These are phyloP conservation scores for Habrosyne pyritoides DNA, from an alignment of 2,888 invertebrate species.

Conservation along the genomic window DNA sequence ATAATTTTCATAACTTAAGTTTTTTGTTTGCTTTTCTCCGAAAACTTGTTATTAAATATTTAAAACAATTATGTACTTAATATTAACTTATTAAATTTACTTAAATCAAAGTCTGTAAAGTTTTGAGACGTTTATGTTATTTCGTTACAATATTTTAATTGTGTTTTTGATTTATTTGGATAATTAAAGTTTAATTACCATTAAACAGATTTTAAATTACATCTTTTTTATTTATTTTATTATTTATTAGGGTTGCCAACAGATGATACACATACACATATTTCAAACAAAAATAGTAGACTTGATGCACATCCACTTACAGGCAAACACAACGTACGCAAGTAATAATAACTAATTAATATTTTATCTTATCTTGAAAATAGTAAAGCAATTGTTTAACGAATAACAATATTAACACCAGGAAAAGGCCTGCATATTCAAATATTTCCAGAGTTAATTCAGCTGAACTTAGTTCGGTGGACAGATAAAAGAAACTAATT, in stretches of 20 bases:
- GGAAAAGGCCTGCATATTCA: neutral
- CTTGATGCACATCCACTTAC: no score
- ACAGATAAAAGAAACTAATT: constrained; percentile 7
- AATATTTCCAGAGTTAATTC: constrained; percentile 4
- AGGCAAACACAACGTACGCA: no score
- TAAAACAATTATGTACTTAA: neutral
- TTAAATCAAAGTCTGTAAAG: neutral
- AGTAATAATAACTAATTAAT: no score
- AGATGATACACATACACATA: no score
- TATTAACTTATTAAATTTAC: neutral
- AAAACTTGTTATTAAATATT: constrained; percentile 25
- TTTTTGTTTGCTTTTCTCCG: constrained; percentile 12
- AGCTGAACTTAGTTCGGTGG: neutral
- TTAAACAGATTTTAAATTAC: no score
- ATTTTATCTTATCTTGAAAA: no score
- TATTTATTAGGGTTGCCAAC: no score
- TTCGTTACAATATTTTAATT: neutral
- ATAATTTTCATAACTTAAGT: neutral
- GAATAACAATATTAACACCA: neutral
- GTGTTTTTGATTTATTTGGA: no score
- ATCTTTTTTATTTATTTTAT: no score
- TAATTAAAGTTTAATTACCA: no score
- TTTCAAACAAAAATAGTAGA: no score
- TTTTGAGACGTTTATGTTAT: neutral
- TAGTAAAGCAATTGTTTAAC: neutral